A percentile compares a stretch with the other conserved stretches of the same genome.
phyloP scores from a whole-genome alignment of 2,888 invertebrate genomes.

The Macaria notata region DNA sequence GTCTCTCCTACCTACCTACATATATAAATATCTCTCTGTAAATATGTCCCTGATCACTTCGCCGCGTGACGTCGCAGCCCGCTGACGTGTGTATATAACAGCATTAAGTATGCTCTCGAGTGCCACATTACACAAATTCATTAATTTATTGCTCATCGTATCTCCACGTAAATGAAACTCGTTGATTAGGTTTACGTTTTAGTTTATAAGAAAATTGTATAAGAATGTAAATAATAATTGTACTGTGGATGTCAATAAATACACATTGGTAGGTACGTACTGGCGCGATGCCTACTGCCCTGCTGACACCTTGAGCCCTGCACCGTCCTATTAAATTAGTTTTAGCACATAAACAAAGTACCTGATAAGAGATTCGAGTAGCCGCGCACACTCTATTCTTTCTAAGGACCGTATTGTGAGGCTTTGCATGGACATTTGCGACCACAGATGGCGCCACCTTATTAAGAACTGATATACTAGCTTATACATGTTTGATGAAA shows the following conservation, averaged over 20 bases:
- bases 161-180: constrained; percentile 65
- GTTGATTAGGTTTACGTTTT: constrained; percentile 73
- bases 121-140: constrained; percentile 75
- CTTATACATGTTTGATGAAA: too few relatives aligned
- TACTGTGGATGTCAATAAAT: constrained; percentile 16
- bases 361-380: constrained; percentile 17
- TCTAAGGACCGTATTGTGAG: background rate
- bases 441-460: background rate
- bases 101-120: constrained; percentile 48
- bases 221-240: constrained; percentile 74
- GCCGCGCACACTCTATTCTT: background rate
- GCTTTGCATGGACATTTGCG: background rate
- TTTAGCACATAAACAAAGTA: constrained; percentile 29
- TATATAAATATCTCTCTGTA: constrained; percentile 48
- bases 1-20: constrained; percentile 46
- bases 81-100: constrained; percentile 57
- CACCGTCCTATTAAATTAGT: constrained; percentile 19
- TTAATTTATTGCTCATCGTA: constrained; percentile 78
- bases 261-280: background rate
- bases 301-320: constrained; percentile 8
- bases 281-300: background rate
- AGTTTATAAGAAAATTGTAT: constrained; percentile 63
- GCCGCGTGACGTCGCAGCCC: background rate
- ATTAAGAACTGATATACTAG: too few relatives aligned
- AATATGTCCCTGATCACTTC: constrained; percentile 47